These are phyloP conservation scores for Ips nitidus DNA, from an alignment of 1,140 invertebrate genomes.

Conservation along the genomic window DNA sequence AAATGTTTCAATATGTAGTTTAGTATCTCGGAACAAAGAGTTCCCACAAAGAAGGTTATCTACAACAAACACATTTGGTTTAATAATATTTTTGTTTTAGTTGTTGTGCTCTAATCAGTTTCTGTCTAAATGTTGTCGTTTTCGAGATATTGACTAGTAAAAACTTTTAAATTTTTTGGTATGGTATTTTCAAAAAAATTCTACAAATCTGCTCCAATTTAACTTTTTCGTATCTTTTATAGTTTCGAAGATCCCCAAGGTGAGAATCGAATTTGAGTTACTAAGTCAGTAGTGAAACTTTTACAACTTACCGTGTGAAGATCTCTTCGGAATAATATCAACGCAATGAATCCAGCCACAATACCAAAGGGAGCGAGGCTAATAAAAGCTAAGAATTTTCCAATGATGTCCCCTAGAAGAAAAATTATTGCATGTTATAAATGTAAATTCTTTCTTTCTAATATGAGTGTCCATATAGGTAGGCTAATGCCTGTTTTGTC, in stretches of 20 bases:
- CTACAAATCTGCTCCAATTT: not conserved
- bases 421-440: slow-evolving; percentile 34
- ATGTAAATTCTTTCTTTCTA: not conserved
- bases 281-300: slow-evolving; percentile 4
- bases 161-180: not conserved
- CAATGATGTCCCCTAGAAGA: slow-evolving; percentile 74
- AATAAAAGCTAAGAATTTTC: slow-evolving; percentile 76
- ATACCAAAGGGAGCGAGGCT: slow-evolving; percentile 84
- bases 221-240: no score
- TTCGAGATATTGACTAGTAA: not conserved
- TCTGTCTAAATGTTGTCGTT: no score
- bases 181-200: no score
- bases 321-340: slow-evolving; percentile 88
- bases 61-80: slow-evolving; percentile 53
- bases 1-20: slow-evolving; percentile 83
- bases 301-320: slow-evolving; percentile 78
- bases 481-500: not conserved
- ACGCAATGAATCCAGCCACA: slow-evolving; percentile 76
- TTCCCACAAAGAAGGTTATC: slow-evolving; percentile 84
- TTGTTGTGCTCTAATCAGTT: not conserved
- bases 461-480: no score
- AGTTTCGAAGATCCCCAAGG: no score
- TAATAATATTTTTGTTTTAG: slow-evolving; percentile 1
- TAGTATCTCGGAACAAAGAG: slow-evolving; percentile 74
- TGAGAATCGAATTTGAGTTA: not conserved